A percentile compares a stretch with the other conserved stretches of the same genome.
Evolutionary conservation across 2,888 invertebrate genomes (phyloP).

Genomic region (Cosmia trapezina): DNA sequence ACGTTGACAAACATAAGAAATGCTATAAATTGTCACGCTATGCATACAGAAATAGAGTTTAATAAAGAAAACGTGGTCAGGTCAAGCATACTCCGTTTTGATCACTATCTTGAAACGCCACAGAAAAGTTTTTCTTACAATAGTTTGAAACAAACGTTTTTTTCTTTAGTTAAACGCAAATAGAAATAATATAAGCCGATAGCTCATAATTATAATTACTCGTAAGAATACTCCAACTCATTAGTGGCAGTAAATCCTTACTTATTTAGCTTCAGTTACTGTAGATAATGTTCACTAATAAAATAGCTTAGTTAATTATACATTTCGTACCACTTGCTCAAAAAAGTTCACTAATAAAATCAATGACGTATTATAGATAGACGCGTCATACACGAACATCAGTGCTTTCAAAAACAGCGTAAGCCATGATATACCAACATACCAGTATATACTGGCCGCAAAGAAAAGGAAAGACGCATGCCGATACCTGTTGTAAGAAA

Average conservation of each 20-base stretch:
- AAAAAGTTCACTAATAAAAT: too few species aligned
- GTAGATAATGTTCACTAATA: constrained; percentile 9
- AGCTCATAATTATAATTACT: constrained; percentile 24
- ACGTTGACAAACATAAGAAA: constrained; percentile 67
- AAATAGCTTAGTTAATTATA: constrained; percentile 7
- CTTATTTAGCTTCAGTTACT: constrained; percentile 1
- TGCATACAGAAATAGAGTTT: constrained; percentile 67
- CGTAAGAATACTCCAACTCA: constrained; percentile 15
- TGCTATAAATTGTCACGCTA: constrained; percentile 73
- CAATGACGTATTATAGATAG: too few species aligned
- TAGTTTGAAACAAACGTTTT: constrained; percentile 5
- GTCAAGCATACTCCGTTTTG: constrained; percentile 52
- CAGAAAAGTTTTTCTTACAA: constrained; percentile 41
- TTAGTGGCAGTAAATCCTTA: constrained; percentile 15
- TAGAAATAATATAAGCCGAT: constrained; percentile 13
- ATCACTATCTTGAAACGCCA: constrained; percentile 54
- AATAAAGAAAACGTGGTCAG: constrained; percentile 56
- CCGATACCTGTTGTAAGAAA: too few species aligned
- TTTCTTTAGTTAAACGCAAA: constrained; percentile 11
- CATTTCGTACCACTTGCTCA: too few species aligned
- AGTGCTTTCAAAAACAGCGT: too few species aligned
- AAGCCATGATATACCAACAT: too few species aligned
- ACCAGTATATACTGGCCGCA: too few species aligned
- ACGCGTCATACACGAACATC: too few species aligned
- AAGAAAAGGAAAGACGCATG: too few species aligned